phyloP scores from a whole-genome alignment of 2,797 vertebrate species.

The Gadopsis bispinosus region DNA sequence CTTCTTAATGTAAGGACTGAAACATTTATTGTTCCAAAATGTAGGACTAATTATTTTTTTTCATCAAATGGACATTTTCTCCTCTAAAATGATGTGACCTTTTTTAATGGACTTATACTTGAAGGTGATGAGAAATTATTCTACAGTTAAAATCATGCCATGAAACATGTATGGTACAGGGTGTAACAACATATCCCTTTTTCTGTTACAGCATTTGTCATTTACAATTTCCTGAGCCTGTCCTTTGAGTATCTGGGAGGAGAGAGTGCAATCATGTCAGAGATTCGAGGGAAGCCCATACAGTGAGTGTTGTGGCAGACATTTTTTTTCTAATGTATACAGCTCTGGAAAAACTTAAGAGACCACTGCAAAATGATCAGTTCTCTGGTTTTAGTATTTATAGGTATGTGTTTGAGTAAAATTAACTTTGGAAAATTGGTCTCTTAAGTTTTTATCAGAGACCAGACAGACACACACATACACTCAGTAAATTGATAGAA shows the following conservation, averaged over 20 bases:
- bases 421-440: too few species aligned
- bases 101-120: conserved; percentile 54
- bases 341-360: too few species aligned
- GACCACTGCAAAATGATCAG: too few species aligned
- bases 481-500: background rate
- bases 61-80: conserved; percentile 53
- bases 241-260: conserved; percentile 98
- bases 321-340: too few species aligned
- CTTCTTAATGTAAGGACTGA: conserved; percentile 75
- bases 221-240: conserved; percentile 97
- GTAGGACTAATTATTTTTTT: conserved; percentile 69
- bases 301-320: conserved; percentile 84
- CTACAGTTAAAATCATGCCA: conserved; percentile 5
- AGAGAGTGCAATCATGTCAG: conserved; percentile 96
- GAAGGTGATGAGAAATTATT: conserved; percentile 43
- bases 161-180: background rate
- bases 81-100: conserved; percentile 53
- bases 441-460: too few species aligned
- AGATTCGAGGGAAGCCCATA: conserved; percentile 95
- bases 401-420: too few species aligned
- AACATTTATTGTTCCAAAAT: conserved; percentile 76
- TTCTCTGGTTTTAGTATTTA: too few species aligned
- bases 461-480: too few species aligned
- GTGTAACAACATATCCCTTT: conserved; percentile 28
- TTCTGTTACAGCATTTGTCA: conserved; percentile 91